These are phyloP conservation scores for Ovibos moschatus DNA, from an alignment of 2,113 vertebrate genomes.

Conservation along the genomic window DNA sequence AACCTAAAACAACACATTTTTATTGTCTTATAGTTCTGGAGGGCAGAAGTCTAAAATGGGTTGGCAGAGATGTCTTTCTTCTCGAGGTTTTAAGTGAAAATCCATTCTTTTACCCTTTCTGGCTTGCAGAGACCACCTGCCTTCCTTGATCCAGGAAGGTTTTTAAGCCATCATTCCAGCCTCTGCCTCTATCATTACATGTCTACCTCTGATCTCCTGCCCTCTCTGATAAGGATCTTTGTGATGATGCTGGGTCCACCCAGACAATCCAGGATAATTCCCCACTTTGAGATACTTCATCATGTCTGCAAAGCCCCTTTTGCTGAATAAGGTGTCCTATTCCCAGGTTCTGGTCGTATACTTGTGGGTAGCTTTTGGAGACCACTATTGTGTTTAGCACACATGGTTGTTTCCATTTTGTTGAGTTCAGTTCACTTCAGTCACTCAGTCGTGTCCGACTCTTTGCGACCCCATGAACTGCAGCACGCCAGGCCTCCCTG, in stretches of 20 bases:
- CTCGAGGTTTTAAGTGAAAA: not conserved
- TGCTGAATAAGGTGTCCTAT: accelerated
- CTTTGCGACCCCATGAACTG: not conserved
- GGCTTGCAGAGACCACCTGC: accelerated
- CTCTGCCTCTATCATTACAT: not conserved
- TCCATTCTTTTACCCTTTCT: not conserved
- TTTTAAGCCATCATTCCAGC: not conserved
- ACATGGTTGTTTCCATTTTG: not conserved
- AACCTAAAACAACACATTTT: not conserved
- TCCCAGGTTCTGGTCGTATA: not conserved
- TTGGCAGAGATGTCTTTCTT: not conserved
- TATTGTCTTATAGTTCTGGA: not conserved
- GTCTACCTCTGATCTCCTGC: not conserved
- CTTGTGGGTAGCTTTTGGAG: not conserved
- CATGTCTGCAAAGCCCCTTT: not conserved
- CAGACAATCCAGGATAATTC: not conserved
- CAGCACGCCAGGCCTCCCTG: not conserved
- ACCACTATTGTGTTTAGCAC: accelerated
- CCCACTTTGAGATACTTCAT: not conserved
- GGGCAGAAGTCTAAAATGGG: not conserved
- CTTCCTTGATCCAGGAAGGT: not conserved
- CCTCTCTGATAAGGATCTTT: not conserved
- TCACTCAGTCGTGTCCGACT: accelerated
- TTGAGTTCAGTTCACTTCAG: not conserved
- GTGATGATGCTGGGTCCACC: not conserved